Evolutionary conservation across 2,113 vertebrate species (phyloP).

Genomic region (Glaucidium brasilianum): DNA sequence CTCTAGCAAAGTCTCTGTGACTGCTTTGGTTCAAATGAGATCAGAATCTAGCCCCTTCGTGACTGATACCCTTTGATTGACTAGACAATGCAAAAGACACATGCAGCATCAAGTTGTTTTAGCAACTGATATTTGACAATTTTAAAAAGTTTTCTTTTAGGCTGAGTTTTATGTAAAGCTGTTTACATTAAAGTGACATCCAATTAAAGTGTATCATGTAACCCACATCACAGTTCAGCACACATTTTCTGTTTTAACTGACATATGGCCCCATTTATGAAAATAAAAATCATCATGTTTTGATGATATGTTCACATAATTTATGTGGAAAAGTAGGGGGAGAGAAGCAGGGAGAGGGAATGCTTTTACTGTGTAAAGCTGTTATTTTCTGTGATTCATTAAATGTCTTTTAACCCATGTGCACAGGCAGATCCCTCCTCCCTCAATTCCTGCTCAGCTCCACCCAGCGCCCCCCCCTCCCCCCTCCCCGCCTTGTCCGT

Average conservation of each 20-base stretch:
- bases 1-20: background rate
- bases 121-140: constrained; percentile 58
- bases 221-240: constrained; percentile 68
- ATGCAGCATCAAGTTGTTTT: constrained; percentile 40
- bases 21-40: background rate
- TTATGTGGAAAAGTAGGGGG: constrained; percentile 65
- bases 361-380: constrained; percentile 65
- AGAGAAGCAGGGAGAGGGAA: constrained; percentile 49
- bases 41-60: background rate
- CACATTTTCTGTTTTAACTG: constrained; percentile 70
- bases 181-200: constrained; percentile 73
- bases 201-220: constrained; percentile 73
- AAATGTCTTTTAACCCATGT: constrained; percentile 62
- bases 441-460: background rate
- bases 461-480: background rate
- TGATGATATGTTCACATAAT: constrained; percentile 74
- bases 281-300: constrained; percentile 74
- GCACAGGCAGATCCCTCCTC: background rate
- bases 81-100: constrained; percentile 11
- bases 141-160: constrained; percentile 51
- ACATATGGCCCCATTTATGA: constrained; percentile 73
- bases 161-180: constrained; percentile 64
- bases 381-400: constrained; percentile 73
- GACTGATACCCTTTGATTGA: background rate
- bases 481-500: background rate